Percentiles rank a stretch among this genome's conserved stretches.
These are phyloP conservation scores for Pedicia rivosa DNA, from an alignment of 2,888 invertebrate genomes.

Conservation along the genomic window DNA sequence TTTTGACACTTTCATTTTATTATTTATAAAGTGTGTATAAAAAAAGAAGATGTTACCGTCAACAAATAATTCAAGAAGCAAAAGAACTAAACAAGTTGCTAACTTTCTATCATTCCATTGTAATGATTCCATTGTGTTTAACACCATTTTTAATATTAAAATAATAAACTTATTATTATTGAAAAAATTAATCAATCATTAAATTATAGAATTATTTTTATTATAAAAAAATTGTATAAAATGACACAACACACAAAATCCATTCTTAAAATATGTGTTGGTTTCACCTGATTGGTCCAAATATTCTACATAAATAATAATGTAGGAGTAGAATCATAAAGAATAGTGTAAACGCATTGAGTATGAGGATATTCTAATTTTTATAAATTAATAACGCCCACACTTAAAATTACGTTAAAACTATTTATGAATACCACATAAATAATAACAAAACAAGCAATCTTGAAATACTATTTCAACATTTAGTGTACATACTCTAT, in stretches of 20 bases:
- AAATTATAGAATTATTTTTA: neutral
- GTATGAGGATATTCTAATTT: no score
- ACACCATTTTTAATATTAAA: conserved; percentile 6
- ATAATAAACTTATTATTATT: neutral
- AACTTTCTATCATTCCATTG: conserved; percentile 44
- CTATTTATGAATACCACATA: no score
- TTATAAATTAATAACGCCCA: no score
- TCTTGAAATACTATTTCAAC: no score
- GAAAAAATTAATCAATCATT: no score
- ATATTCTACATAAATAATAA: conserved; percentile 18
- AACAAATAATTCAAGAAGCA: conserved; percentile 49
- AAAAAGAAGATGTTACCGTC: conserved; percentile 42
- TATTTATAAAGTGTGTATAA: conserved; percentile 8
- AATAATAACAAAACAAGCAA: no score
- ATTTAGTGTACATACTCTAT: no score
- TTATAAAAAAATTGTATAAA: neutral
- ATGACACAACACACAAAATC: neutral
- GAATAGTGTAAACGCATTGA: no score
- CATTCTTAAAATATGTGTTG: conserved; percentile 19
- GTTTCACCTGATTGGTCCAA: conserved; percentile 39
- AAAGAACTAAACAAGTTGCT: conserved; percentile 47
- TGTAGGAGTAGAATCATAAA: no score
- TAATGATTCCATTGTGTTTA: conserved; percentile 35
- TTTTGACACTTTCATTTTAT: conserved; percentile 17
- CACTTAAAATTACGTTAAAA: no score